Evolutionary conservation across 2,797 vertebrate species (phyloP).

Genomic region (Loriculus beryllinus): DNA sequence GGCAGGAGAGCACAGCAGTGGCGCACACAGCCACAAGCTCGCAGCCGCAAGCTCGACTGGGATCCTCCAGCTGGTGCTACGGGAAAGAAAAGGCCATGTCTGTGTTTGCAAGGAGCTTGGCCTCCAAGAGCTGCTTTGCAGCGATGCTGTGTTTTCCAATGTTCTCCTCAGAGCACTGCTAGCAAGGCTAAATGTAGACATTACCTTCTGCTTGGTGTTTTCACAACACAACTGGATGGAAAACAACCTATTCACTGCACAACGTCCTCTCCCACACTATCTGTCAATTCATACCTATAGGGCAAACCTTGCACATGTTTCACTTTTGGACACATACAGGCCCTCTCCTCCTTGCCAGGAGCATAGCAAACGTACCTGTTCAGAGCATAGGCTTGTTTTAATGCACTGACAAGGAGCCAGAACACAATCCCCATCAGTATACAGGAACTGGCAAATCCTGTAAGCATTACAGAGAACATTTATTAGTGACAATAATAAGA

Average conservation of each 20-base stretch:
- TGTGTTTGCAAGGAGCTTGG: neutral
- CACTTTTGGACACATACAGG: neutral
- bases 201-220: neutral
- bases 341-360: neutral
- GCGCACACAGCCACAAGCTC: accelerated
- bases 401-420: neutral
- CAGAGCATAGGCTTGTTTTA: neutral
- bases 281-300: neutral
- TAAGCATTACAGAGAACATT: neutral
- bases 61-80: neutral
- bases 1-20: neutral
- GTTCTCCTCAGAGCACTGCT: neutral
- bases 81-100: neutral
- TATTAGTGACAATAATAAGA: neutral
- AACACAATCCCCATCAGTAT: neutral
- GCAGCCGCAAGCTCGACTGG: accelerated
- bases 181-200: neutral
- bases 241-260: neutral
- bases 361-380: neutral
- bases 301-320: neutral
- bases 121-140: neutral
- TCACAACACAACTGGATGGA: neutral
- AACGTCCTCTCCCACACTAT: neutral
- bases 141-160: accelerated
- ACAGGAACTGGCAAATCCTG: neutral